A percentile compares a stretch with the other conserved stretches of the same genome.
phyloP scores from a whole-genome alignment of 2,888 invertebrate genomes.

The Trichopoda pennipes region DNA sequence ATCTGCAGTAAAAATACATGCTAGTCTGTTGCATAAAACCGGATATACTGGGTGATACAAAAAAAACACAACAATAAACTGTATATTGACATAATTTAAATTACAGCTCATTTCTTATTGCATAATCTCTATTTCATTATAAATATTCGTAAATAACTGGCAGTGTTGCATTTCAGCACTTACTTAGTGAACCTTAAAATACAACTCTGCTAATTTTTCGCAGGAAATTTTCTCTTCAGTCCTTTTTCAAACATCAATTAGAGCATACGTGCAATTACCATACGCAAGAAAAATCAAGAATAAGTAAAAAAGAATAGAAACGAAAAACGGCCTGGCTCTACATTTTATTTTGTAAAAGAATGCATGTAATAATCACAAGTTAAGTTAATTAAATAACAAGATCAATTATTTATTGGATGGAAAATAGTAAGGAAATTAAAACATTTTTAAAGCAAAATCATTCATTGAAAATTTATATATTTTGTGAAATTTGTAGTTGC shows the following conservation, averaged over 20 bases:
- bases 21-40: no score
- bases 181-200: background rate
- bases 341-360: constrained; percentile 33
- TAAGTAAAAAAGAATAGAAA: constrained; percentile 22
- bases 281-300: constrained; percentile 43
- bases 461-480: constrained; percentile 39
- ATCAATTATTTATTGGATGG: background rate
- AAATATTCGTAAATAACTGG: constrained; percentile 22
- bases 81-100: no score
- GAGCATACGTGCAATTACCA: constrained; percentile 53
- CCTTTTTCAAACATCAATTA: constrained; percentile 56
- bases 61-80: no score
- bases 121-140: background rate
- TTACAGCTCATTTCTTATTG: background rate
- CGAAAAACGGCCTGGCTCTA: constrained; percentile 54
- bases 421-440: constrained; percentile 13
- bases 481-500: constrained; percentile 35
- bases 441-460: constrained; percentile 28
- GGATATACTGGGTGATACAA: no score
- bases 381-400: constrained; percentile 6
- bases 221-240: constrained; percentile 56
- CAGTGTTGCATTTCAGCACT: constrained; percentile 52
- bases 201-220: constrained; percentile 37
- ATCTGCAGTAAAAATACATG: no score
- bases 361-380: constrained; percentile 1